Evolutionary conservation across 1,140 invertebrate genomes (phyloP).

Genomic region (Drosophila asahinai): DNA sequence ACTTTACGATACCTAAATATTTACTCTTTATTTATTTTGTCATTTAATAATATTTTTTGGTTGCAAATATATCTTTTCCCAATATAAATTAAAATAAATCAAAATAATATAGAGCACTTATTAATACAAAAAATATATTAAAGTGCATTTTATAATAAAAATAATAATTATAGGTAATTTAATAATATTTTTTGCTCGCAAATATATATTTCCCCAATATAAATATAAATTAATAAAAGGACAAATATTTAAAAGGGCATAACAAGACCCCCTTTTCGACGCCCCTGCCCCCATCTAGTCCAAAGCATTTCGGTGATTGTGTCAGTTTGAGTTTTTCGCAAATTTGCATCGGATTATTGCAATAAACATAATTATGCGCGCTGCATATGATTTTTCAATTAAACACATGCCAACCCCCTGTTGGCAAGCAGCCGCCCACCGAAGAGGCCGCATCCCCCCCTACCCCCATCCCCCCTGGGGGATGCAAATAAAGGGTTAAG

Average conservation of each 20-base stretch:
- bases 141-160: too few relatives aligned
- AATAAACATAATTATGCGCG: constrained; percentile 84
- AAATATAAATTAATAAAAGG: too few relatives aligned
- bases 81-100: too few relatives aligned
- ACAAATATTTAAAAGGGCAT: too few relatives aligned
- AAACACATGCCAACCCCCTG: constrained; percentile 73
- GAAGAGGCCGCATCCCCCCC: background rate
- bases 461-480: constrained; percentile 16
- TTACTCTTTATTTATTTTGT: background rate
- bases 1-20: too few relatives aligned
- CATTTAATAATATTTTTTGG: background rate
- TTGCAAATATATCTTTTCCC: too few relatives aligned
- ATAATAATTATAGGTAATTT: too few relatives aligned
- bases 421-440: constrained; percentile 4
- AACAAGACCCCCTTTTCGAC: background rate
- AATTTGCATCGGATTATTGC: constrained; percentile 84
- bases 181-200: too few relatives aligned
- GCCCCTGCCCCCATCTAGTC: constrained; percentile 31
- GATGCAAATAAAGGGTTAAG: constrained; percentile 71
- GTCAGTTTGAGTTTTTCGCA: constrained; percentile 71
- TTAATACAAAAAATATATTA: too few relatives aligned
- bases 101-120: too few relatives aligned
- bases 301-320: constrained; percentile 66
- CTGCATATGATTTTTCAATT: constrained; percentile 84
- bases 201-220: too few relatives aligned